Conservation (phyloP, 2,113 vertebrate genomes). For the Alaudala cheleensis region DNA sequence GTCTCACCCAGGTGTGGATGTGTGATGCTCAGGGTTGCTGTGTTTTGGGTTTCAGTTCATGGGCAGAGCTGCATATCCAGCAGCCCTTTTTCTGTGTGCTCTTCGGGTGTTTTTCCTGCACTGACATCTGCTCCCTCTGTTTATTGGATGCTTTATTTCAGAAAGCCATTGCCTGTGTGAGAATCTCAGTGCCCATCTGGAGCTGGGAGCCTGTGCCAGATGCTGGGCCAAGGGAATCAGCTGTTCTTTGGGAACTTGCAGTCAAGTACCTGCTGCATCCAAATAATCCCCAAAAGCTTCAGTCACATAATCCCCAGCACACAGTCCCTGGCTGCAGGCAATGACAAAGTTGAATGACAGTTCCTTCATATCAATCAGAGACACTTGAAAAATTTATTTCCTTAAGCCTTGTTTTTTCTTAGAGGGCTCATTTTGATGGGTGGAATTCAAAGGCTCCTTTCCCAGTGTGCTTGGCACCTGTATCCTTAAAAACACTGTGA, state of each 20-base stretch:
- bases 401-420: neutral
- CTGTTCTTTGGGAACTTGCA: neutral
- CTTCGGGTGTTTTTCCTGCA: neutral
- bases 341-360: neutral
- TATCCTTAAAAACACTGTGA: neutral
- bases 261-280: neutral
- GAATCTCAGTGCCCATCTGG: neutral
- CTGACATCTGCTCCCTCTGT: neutral
- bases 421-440: neutral
- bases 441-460: neutral
- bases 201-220: neutral
- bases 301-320: neutral
- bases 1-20: neutral
- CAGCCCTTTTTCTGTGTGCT: neutral
- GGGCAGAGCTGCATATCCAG: neutral
- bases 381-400: neutral
- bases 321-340: neutral
- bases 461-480: neutral
- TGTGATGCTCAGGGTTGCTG: neutral
- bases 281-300: neutral
- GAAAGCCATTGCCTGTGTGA: neutral
- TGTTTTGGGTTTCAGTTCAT: neutral
- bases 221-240: neutral
- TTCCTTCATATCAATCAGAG: neutral
- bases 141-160: neutral